Evolutionary conservation across 1,140 invertebrate species (phyloP).

Genomic region (Babylonia areolata): DNA sequence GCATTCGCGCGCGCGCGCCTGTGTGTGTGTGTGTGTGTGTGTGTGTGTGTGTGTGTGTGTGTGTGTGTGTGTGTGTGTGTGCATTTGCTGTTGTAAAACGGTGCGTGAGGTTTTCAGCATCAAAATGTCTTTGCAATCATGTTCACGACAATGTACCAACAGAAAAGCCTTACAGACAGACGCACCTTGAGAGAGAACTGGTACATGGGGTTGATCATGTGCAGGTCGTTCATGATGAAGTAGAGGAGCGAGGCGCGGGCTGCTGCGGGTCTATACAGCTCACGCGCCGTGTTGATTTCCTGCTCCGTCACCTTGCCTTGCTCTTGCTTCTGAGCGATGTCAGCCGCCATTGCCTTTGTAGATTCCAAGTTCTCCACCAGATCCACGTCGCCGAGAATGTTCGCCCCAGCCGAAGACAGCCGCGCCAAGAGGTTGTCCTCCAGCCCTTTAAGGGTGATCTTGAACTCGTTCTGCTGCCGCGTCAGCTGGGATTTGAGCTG

Average conservation of each 20-base stretch:
- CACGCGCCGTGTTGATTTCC: slow-evolving; percentile 94
- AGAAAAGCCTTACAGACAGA: too few species aligned
- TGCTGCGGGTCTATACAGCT: slow-evolving; percentile 94
- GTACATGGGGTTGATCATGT: slow-evolving; percentile 98
- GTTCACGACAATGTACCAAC: too few species aligned
- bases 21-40: too few species aligned
- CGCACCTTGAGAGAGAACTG: slow-evolving; percentile 95
- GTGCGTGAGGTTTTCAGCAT: too few species aligned
- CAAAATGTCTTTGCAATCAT: too few species aligned
- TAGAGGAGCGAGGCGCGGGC: slow-evolving; percentile 93
- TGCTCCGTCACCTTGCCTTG: slow-evolving; percentile 94
- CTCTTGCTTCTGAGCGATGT: slow-evolving; percentile 93
- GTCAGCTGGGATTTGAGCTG: slow-evolving; percentile 94
- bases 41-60: too few species aligned
- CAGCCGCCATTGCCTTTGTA: slow-evolving; percentile 95
- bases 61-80: too few species aligned
- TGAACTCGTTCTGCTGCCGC: slow-evolving; percentile 97
- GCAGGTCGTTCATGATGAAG: slow-evolving; percentile 97
- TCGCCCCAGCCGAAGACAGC: slow-evolving; percentile 92
- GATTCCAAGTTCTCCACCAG: slow-evolving; percentile 97
- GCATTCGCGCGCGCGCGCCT: too few species aligned
- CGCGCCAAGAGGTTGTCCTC: slow-evolving; percentile 94
- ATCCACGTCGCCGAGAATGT: slow-evolving; percentile 92
- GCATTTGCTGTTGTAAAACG: too few species aligned
- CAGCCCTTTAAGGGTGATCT: slow-evolving; percentile 93